phyloP scores from a whole-genome alignment of 2,888 invertebrate genomes.

The Eumacrocentrus americanus region DNA sequence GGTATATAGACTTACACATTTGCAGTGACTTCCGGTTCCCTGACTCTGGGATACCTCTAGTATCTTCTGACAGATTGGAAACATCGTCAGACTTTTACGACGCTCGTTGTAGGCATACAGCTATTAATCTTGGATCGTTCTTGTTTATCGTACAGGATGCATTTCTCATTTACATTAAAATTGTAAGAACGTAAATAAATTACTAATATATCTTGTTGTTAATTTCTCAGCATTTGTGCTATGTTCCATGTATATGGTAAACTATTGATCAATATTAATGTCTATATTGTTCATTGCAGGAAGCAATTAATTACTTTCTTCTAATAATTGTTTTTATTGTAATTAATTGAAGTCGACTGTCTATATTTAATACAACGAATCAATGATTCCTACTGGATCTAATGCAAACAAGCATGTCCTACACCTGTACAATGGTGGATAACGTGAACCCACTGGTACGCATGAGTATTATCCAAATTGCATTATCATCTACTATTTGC shows the following conservation, averaged over 20 bases:
- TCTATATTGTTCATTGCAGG: no score
- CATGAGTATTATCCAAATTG: slow-evolving; percentile 52
- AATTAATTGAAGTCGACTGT: neutral
- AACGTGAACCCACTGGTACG: slow-evolving; percentile 22
- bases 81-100: slow-evolving; percentile 52
- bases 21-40: neutral
- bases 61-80: slow-evolving; percentile 50
- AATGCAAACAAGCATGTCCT: slow-evolving; percentile 12
- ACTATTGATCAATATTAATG: no score
- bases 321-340: neutral
- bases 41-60: neutral
- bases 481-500: slow-evolving; percentile 51
- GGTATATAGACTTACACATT: neutral
- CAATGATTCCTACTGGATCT: slow-evolving; percentile 10
- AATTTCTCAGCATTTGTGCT: no score
- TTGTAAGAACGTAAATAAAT: neutral
- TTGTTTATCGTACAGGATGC: slow-evolving; percentile 45
- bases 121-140: slow-evolving; percentile 52
- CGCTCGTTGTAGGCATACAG: slow-evolving; percentile 30
- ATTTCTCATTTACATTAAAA: slow-evolving; percentile 51
- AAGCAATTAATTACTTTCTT: neutral
- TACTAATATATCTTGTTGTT: no score
- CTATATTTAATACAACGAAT: neutral
- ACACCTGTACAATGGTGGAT: slow-evolving; percentile 27
- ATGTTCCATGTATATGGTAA: no score